phyloP scores from a whole-genome alignment of 30 jellyfish, hydroid and myxozoan species.

The Turritopsis rubra region DNA sequence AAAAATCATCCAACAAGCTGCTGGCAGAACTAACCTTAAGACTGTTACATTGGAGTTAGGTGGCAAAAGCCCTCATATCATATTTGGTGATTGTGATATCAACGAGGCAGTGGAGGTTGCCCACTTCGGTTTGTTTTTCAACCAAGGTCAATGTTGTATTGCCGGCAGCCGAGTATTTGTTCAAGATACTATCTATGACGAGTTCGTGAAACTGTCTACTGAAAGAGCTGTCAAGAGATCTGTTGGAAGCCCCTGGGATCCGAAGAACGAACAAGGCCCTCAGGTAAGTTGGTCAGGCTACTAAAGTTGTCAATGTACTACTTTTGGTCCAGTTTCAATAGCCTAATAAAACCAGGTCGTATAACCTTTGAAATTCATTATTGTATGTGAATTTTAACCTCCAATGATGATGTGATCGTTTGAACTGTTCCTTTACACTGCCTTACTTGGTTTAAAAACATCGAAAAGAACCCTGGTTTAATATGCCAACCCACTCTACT shows the following conservation, averaged over 20 bases:
- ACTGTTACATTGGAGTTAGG: constrained; percentile 61
- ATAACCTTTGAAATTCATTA: too few relatives aligned
- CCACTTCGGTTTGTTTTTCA: constrained; percentile 79
- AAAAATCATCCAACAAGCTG: constrained; percentile 70
- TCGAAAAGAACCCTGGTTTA: too few relatives aligned
- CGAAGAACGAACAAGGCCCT: constrained; percentile 63
- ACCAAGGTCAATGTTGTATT: constrained; percentile 92
- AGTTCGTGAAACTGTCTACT: constrained; percentile 62
- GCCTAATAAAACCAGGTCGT: too few relatives aligned
- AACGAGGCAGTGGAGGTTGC: constrained; percentile 78
- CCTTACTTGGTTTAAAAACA: too few relatives aligned
- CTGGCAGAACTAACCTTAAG: constrained; percentile 78
- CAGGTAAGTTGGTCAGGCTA: constrained; percentile 42
- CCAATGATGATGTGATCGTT: too few relatives aligned
- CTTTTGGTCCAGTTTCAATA: background rate
- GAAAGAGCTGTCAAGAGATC: constrained; percentile 50
- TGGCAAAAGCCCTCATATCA: constrained; percentile 61
- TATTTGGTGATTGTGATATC: constrained; percentile 66
- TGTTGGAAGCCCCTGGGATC: constrained; percentile 83
- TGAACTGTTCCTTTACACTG: too few relatives aligned
- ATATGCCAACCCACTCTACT: too few relatives aligned
- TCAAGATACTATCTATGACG: constrained; percentile 82
- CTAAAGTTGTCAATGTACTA: too few relatives aligned
- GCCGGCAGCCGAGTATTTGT: constrained; percentile 90
- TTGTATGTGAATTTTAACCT: too few relatives aligned